Evolutionary conservation across 2,888 invertebrate species (phyloP).

Genomic region (Spialia ferax): DNA sequence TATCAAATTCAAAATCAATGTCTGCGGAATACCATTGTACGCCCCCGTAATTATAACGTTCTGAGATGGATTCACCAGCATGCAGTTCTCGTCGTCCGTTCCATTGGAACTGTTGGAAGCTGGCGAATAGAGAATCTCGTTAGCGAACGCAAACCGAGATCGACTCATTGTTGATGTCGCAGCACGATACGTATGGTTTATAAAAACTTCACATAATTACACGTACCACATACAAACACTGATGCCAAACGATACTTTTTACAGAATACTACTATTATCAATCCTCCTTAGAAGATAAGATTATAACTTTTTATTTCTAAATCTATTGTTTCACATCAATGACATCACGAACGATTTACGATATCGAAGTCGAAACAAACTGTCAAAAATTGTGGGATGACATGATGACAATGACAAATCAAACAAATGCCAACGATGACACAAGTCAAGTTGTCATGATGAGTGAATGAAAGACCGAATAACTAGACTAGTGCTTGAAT

Average conservation of each 20-base stretch:
- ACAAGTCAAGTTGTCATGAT: background rate
- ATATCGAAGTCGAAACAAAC: background rate
- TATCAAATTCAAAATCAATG: conserved; percentile 93
- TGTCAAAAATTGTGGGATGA: background rate
- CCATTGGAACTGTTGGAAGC: conserved; percentile 59
- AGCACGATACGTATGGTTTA: conserved; percentile 65
- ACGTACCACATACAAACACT: conserved; percentile 18
- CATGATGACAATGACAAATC: too few species aligned
- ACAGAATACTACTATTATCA: background rate
- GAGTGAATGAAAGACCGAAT: background rate
- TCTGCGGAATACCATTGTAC: conserved; percentile 97
- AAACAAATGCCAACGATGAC: background rate
- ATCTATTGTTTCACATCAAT: conserved; percentile 1
- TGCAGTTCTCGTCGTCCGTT: conserved; percentile 71
- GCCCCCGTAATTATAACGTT: conserved; percentile 88
- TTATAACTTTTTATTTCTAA: background rate
- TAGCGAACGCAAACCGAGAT: conserved; percentile 49
- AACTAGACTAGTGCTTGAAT: too few species aligned
- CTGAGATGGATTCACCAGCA: conserved; percentile 74
- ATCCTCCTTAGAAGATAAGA: background rate
- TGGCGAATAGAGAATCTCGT: conserved; percentile 57
- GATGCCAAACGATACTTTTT: background rate
- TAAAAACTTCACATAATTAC: conserved; percentile 75
- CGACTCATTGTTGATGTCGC: conserved; percentile 75
- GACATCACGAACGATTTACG: background rate